Evolutionary conservation across 2,113 vertebrate species (phyloP), one percentile per base, ranked within the genome.

Genomic region (Rhabdomys dilectus): DNA sequence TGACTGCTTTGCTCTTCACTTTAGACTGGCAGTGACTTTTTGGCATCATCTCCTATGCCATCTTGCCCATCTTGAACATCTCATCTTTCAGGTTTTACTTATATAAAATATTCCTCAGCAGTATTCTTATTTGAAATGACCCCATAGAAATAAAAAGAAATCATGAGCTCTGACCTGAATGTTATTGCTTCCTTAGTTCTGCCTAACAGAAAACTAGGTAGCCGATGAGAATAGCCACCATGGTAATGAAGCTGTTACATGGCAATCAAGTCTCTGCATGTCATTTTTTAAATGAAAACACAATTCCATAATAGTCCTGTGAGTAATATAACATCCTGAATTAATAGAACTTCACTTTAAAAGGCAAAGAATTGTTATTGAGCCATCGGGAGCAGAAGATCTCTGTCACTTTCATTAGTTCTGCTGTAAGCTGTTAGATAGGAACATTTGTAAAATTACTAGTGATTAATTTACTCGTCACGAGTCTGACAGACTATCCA

Each of bases 271-370:
- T 5, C 88, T 81, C 89, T 82, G 89, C 51, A 45, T 64, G 75
- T 94, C 56, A 82, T 89, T 91, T 29, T 29, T 89, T 89, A 76
- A 96, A 91, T 95, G 88, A 95, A 86, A 94, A 92, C 92, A 91
- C 64, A 93, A 91, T 91, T 29, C 75, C 92, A 34, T 60, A 93
- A 58, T 91, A 88, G 64, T 86, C 51, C 78, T 89, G 39, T 95
- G 58, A 64, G 76, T 70, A 86, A 94, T 42, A n/a, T 96, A 93
- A 92, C 80, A 97, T 86, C 85, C 82, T 0, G 77, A 96, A 97
- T 96, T 53, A 96, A 93, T 93, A 92, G 64, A 90, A 36, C 72
- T 93, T 97, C 53, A 90, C 90, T 95, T 96, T 91, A 97, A 95
- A 96, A 92, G 48, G 64, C 91, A 92, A 88, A 89, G 31, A 93